Evolutionary conservation across 2,888 invertebrate genomes (phyloP), one percentile per base, ranked within the genome.

Genomic region (Oxytorus armatus): DNA sequence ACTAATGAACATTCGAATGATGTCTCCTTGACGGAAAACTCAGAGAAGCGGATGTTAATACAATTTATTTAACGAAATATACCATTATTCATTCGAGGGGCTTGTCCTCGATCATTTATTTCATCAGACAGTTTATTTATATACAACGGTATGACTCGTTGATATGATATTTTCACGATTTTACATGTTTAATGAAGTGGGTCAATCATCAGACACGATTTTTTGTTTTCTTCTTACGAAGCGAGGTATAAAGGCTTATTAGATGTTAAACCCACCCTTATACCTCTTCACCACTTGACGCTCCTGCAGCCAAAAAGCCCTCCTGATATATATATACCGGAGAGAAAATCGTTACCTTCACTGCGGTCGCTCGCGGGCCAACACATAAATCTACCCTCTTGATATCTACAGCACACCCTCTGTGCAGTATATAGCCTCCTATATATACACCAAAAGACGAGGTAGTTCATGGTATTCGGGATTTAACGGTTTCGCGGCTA

Each of bases 321-420:
- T 14, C 18, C 21, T 61, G 47, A 47, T 3, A 51, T 33, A 18
- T 18, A 18, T 3, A 29, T 47, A 47, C 53, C 51, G 29, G 55
- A 63, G 76, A 66, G 79, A 79, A 79, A 76, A 79, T 79, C 76
- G 79, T 79, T 79, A 79, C 76, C 66, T 76, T 66, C 72, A 53
- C 76, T 66, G 66, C 76, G 63, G 76, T 79, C 66, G 76, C 63
- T 66, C 53, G 66, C 51, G 53, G 76, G 72, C 57, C 66, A 72
- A 72, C 72, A 72, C 79, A 76, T 76, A 76, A 79, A 72, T 78
- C 76, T 61, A 53, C 59, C 70, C 76, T 59, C 72, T 59, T 66
- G 59, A 77, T 73, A 73, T 78, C 44, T 53, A 73, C 61, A 61
- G 70, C 8, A 51, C 65, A 51, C 33, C 33, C 42, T 18, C 16